Percentiles rank a stretch among this genome's conserved stretches.
Evolutionary conservation across 2,113 vertebrate genomes (phyloP).

Genomic region (Strix uralensis): DNA sequence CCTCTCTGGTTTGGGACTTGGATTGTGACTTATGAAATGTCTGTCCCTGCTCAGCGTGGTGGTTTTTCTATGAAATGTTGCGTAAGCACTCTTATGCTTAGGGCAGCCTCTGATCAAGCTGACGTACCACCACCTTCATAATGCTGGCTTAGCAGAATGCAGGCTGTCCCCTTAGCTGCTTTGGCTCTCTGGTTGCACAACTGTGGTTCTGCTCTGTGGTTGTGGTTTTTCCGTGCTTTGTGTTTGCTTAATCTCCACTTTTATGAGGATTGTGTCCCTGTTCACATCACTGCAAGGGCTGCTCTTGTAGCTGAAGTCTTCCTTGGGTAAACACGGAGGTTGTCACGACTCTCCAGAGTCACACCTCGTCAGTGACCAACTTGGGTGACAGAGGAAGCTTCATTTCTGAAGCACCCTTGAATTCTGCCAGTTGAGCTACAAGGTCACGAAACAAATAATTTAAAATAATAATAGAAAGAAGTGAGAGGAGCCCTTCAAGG

Average conservation of each 20-base stretch:
- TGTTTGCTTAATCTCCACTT: neutral
- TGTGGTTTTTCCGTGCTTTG: neutral
- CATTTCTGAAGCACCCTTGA: neutral
- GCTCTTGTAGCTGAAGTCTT: neutral
- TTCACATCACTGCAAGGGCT: neutral
- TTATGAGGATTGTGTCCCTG: too few species aligned
- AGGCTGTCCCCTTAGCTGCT: neutral
- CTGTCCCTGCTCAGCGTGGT: rapidly evolving
- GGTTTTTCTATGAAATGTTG: neutral
- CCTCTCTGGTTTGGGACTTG: neutral
- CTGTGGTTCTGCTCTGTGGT: rapidly evolving
- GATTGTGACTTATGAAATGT: rapidly evolving
- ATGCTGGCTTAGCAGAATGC: neutral
- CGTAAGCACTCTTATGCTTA: rapidly evolving
- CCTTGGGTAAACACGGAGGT: too few species aligned
- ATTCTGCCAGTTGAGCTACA: neutral
- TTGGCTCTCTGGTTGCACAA: too few species aligned
- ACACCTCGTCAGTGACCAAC: too few species aligned
- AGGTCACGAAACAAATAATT: neutral
- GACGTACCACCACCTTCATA: rapidly evolving
- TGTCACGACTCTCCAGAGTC: too few species aligned
- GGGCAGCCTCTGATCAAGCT: neutral
- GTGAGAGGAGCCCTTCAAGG: neutral
- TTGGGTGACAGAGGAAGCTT: rapidly evolving
- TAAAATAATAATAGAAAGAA: neutral